Conservation (phyloP, 2,888 invertebrate genomes). For the Lampropteryx suffumata region DNA sequence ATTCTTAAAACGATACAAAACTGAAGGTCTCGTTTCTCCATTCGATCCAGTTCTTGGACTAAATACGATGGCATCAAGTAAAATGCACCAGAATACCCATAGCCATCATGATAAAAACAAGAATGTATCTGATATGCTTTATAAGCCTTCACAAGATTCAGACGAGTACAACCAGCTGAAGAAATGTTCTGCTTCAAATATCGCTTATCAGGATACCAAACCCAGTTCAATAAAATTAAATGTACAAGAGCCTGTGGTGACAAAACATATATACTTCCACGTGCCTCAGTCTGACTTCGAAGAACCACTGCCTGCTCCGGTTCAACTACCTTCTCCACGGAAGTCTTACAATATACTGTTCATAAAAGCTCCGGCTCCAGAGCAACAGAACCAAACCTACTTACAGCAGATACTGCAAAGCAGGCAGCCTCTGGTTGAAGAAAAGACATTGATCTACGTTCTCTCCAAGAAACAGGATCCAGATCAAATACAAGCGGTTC, state of each 20-base stretch:
- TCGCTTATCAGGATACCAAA: not conserved
- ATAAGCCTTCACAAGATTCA: not conserved
- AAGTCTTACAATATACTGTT: slow-evolving; percentile 90
- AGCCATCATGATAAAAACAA: slow-evolving; percentile 7
- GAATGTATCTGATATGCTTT: too few species aligned
- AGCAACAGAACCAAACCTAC: slow-evolving; percentile 64
- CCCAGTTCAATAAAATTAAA: slow-evolving; percentile 5
- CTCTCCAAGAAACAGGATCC: slow-evolving; percentile 87
- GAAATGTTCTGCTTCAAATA: not conserved
- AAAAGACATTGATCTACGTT: slow-evolving; percentile 89
- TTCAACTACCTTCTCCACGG: slow-evolving; percentile 66
- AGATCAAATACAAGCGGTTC: slow-evolving; percentile 70
- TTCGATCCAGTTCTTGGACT: slow-evolving; percentile 22
- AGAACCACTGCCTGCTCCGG: slow-evolving; percentile 73
- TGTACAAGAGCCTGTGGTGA: slow-evolving; percentile 69
- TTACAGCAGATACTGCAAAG: slow-evolving; percentile 80
- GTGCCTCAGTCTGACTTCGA: slow-evolving; percentile 88
- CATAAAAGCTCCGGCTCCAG: slow-evolving; percentile 88
- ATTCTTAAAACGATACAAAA: slow-evolving; percentile 41
- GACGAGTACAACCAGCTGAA: slow-evolving; percentile 6
- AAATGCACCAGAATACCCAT: slow-evolving; percentile 10
- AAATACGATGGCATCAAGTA: slow-evolving; percentile 5
- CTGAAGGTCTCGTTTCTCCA: slow-evolving; percentile 25
- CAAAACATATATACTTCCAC: slow-evolving; percentile 89
- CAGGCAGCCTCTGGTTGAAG: slow-evolving; percentile 83